A percentile compares a stretch with the other conserved stretches of the same genome.
Evolutionary conservation across 1,140 invertebrate genomes (phyloP).

Genomic region (Phymastichus coffea): DNA sequence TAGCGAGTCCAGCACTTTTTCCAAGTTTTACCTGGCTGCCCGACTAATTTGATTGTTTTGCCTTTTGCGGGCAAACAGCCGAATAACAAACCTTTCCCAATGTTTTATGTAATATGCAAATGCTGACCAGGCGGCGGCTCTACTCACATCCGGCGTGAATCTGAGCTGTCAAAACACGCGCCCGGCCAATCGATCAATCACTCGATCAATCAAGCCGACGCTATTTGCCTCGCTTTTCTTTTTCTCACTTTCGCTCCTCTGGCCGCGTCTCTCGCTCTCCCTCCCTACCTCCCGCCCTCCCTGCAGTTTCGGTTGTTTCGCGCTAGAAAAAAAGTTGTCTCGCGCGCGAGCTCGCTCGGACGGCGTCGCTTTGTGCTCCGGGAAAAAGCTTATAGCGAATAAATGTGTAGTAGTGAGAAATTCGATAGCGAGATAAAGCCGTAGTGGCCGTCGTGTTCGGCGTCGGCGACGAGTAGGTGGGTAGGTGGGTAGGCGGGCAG

Average conservation of each 20-base stretch:
- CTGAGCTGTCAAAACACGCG: conserved; percentile 14
- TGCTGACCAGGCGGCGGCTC: neutral
- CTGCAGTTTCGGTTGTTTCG: too few species aligned
- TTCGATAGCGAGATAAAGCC: conserved; percentile 31
- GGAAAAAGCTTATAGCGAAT: neutral
- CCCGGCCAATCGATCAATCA: conserved; percentile 15
- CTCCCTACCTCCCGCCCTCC: too few species aligned
- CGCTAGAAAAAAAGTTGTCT: neutral
- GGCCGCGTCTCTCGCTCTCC: neutral
- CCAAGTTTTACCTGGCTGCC: too few species aligned
- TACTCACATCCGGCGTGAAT: conserved; percentile 1
- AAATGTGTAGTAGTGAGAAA: neutral
- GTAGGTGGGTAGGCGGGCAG: too few species aligned
- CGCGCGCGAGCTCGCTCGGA: too few species aligned
- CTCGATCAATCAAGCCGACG: conserved; percentile 1
- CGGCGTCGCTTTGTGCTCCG: conserved; percentile 1
- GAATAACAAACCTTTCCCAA: too few species aligned
- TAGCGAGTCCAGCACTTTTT: too few species aligned
- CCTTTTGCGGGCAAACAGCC: too few species aligned
- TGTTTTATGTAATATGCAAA: conserved; percentile 25
- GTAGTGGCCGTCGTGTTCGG: conserved; percentile 32
- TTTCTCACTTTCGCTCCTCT: neutral
- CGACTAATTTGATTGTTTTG: too few species aligned
- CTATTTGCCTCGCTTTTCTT: neutral
- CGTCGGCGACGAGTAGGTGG: conserved; percentile 25